Percentiles rank a stretch among this genome's conserved stretches.
Evolutionary conservation across 92 coral and sea anemone genomes (phyloP).

Genomic region (Phenganax marumi): DNA sequence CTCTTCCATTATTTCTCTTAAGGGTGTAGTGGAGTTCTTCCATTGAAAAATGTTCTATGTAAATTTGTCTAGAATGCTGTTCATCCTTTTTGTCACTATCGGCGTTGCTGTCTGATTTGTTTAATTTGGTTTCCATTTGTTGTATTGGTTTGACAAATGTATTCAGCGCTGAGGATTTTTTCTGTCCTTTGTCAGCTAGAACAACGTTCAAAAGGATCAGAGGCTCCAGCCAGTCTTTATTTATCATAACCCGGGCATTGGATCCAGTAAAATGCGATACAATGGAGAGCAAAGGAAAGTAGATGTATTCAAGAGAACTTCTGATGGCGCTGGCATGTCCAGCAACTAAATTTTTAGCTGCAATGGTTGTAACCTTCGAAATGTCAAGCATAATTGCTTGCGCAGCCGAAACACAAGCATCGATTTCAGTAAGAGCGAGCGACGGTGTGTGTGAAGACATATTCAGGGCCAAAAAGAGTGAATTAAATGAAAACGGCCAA

Average conservation of each 20-base stretch:
- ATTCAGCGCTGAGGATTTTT: constrained; percentile 63
- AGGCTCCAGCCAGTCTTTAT: constrained; percentile 58
- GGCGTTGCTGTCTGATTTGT: not conserved
- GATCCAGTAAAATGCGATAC: constrained; percentile 60
- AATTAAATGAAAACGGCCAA: not conserved
- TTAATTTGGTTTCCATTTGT: constrained; percentile 34
- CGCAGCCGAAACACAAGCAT: constrained; percentile 48
- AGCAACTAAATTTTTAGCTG: constrained; percentile 40
- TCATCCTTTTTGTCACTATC: constrained; percentile 31
- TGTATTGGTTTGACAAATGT: constrained; percentile 51
- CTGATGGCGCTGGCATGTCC: constrained; percentile 64
- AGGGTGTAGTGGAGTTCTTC: constrained; percentile 57
- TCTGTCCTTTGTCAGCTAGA: constrained; percentile 64
- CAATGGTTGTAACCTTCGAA: constrained; percentile 26
- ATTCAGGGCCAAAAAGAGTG: not conserved
- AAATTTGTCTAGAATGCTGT: constrained; percentile 32
- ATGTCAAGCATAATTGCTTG: constrained; percentile 44
- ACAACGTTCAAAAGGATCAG: constrained; percentile 63
- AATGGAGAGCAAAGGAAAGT: constrained; percentile 59
- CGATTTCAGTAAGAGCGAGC: constrained; percentile 46
- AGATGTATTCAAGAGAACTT: constrained; percentile 56
- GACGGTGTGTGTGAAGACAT: not conserved
- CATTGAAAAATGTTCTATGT: constrained; percentile 62
- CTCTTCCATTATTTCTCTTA: constrained; percentile 58
- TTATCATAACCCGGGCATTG: constrained; percentile 45